These are phyloP conservation scores for Caenorhabditis panamensis DNA, from an alignment of 2,888 invertebrate genomes.

Conservation along the genomic window DNA sequence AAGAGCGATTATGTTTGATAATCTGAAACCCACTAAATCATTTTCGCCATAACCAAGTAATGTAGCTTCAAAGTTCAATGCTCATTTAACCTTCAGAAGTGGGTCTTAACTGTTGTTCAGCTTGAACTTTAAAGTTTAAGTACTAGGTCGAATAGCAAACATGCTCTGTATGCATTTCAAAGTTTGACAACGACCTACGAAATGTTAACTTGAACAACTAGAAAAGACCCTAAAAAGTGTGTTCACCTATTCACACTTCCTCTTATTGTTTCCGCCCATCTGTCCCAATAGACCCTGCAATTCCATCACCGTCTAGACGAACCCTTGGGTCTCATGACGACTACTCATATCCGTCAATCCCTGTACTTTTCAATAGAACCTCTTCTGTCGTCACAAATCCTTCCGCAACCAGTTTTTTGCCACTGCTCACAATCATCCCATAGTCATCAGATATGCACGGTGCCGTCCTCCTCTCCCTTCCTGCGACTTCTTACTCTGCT, in stretches of 20 bases:
- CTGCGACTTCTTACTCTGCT: slow-evolving; percentile 5
- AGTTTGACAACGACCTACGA: no score
- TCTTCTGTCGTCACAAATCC: neutral
- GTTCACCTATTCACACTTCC: neutral
- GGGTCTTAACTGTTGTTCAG: no score
- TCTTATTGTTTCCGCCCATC: neutral
- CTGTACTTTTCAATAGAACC: neutral
- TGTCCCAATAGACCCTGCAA: neutral
- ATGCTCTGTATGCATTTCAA: no score
- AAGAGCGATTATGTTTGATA: no score
- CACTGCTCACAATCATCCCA: neutral
- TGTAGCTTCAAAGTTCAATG: no score
- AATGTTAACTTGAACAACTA: no score
- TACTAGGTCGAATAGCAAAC: no score
- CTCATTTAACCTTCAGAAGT: no score
- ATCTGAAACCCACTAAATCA: no score
- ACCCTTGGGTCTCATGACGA: neutral
- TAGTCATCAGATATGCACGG: slow-evolving; percentile 17
- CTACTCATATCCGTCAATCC: neutral
- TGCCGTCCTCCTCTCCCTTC: slow-evolving; percentile 14
- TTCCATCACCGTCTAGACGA: neutral
- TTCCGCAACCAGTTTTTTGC: neutral
- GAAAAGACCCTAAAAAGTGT: no score
- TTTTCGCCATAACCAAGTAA: no score
- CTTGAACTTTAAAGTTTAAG: no score